phyloP scores from a whole-genome alignment of 2,888 invertebrate genomes.

The Phengaris arion region DNA sequence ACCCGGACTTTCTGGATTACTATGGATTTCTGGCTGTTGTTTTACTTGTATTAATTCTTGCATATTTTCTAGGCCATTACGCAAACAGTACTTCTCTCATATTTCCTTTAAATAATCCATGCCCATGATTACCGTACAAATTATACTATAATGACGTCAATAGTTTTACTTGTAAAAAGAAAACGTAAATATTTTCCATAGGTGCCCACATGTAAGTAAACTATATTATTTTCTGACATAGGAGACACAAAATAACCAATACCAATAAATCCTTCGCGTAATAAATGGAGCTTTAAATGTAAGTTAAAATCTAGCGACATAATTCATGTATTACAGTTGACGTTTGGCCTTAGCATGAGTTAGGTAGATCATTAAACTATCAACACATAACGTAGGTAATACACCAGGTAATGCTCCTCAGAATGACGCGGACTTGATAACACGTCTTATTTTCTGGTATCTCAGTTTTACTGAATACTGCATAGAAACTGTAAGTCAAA shows the following conservation, averaged over 20 bases:
- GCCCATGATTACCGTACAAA: background rate
- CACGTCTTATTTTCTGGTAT: background rate
- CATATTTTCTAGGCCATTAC: no score
- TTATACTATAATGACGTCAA: background rate
- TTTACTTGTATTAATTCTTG: no score
- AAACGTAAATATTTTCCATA: background rate
- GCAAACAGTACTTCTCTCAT: background rate
- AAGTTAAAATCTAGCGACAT: conserved; percentile 18
- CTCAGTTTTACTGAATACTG: background rate
- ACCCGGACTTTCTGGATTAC: no score
- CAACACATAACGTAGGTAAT: conserved; percentile 44
- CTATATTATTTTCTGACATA: no score
- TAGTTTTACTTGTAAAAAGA: background rate
- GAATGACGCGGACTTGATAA: background rate
- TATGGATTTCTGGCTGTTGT: no score
- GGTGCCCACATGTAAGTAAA: no score
- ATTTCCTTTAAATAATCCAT: background rate
- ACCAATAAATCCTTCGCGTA: background rate
- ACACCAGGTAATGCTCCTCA: background rate
- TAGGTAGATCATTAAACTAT: conserved; percentile 30
- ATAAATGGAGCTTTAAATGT: background rate
- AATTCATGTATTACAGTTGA: conserved; percentile 28
- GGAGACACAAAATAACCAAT: no score
- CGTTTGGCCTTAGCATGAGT: conserved; percentile 31
- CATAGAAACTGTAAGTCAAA: no score